phyloP scores from a whole-genome alignment of 2,113 vertebrate genomes.

The Xyliphius kryptos region DNA sequence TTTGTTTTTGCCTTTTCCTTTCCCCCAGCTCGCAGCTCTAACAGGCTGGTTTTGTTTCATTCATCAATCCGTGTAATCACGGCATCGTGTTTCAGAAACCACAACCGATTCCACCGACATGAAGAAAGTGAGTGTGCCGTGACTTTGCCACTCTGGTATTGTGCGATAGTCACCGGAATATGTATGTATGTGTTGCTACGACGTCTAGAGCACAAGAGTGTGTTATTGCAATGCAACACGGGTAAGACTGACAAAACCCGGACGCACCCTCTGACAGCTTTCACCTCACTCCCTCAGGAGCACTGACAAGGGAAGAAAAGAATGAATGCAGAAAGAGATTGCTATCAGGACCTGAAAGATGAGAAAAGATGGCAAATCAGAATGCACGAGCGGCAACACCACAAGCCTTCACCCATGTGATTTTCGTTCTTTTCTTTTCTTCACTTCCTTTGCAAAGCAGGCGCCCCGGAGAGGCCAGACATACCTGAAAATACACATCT shows the following conservation, averaged over 20 bases:
- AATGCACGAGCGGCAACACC: constrained; percentile 33
- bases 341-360: constrained; percentile 48
- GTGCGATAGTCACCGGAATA: no score
- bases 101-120: no score
- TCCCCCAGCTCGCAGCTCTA: no score
- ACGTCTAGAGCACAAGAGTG: no score
- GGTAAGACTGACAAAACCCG: constrained; percentile 34
- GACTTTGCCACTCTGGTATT: no score
- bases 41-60: no score
- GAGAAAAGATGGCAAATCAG: constrained; percentile 49
- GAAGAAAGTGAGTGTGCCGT: no score
- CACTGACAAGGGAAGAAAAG: constrained; percentile 51
- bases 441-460: not conserved
- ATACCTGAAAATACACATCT: constrained; percentile 15
- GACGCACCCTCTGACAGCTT: constrained; percentile 38
- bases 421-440: constrained; percentile 27
- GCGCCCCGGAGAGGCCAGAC: constrained; percentile 10
- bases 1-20: no score
- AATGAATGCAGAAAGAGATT: constrained; percentile 57
- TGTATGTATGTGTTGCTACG: no score
- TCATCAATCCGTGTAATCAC: no score
- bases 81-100: no score
- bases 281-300: constrained; percentile 33
- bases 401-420: constrained; percentile 34
- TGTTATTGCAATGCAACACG: constrained; percentile 34